These are phyloP conservation scores for Gallinago paraguaiae DNA, from an alignment of 2,113 vertebrate species.

Conservation along the genomic window DNA sequence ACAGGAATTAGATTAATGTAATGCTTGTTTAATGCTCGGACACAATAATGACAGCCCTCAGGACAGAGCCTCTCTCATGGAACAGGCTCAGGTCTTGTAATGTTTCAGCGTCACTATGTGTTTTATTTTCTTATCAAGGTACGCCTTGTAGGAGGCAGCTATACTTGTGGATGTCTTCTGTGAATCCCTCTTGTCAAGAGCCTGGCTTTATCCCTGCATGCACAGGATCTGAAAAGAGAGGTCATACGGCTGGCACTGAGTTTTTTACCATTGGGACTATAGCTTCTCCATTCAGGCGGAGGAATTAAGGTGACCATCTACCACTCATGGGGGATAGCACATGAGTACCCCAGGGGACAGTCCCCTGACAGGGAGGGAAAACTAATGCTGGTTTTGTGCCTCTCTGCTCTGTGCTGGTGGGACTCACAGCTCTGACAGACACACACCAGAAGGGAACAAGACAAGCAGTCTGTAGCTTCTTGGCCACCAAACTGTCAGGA, in stretches of 20 bases:
- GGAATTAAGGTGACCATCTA: background rate
- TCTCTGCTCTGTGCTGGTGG: background rate
- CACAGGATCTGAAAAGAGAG: background rate
- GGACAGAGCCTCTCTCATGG: background rate
- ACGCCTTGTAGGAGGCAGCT: background rate
- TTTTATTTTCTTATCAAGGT: background rate
- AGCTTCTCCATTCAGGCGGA: background rate
- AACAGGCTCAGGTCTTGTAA: background rate
- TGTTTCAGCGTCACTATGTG: background rate
- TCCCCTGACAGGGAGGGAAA: background rate
- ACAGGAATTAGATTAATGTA: background rate
- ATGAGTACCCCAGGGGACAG: accelerated
- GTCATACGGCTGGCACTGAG: background rate
- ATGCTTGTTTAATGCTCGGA: background rate
- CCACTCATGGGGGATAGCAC: accelerated
- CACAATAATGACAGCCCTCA: background rate
- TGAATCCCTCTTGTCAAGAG: background rate
- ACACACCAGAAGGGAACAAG: accelerated
- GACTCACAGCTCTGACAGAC: background rate
- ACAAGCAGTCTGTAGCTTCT: background rate
- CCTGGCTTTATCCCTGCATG: background rate
- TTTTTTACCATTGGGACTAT: background rate
- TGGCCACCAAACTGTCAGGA: background rate
- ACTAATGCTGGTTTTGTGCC: background rate
- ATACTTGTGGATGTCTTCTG: background rate